Base-by-base conservation (phyloP, 2,113 vertebrate genomes). In the Ranitomeya imitator region DNA sequence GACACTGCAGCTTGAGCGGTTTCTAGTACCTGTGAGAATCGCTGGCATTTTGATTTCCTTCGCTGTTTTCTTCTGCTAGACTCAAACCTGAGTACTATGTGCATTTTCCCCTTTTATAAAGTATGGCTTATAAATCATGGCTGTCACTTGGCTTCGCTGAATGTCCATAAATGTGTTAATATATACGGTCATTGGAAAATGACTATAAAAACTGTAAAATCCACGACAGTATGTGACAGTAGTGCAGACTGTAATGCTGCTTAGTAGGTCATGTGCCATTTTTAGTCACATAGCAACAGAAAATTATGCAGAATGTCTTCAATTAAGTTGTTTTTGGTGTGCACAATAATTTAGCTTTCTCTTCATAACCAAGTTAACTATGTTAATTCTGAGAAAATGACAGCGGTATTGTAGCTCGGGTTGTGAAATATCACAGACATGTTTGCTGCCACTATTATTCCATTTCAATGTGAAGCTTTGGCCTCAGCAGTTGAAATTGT, bases 211-310 rank as follows among this genome's bases (percentile, higher is more conserved):
- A 45, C 7, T 21, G 1, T 7, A 67, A 67, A 63, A 78, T 78
- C 13, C 19, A 82, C 21, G 18, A 21, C 16, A 0, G 23, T 60
- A 60, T 0, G 12, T 26, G 26, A 59, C 23, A 81, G 11, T 7
- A 55, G 12, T 85, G 51, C 14, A 61, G 84, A 60, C 23, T 61
- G 15, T 63, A 86, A 51, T 73, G 51, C 84, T 14, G 71, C 26
- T 86, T 86, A 77, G 84, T 86, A 37, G 71, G 54, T 77, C 55
- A 23, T 71, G 23, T 77, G 26, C 51, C 67, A 57, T 85, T 77
- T 85, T 61, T 86, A 86, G 84, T 86, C 84, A 86, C 84, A 86
- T 86, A 86, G 84, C 84, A 86, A 77, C 84, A 31, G 57, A 61
- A 73, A 77, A 86, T 86, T 86, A 86, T 86, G 84, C 84, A 77